Conservation (phyloP, 2,888 invertebrate genomes). For the Chrysomela aeneicollis region DNA sequence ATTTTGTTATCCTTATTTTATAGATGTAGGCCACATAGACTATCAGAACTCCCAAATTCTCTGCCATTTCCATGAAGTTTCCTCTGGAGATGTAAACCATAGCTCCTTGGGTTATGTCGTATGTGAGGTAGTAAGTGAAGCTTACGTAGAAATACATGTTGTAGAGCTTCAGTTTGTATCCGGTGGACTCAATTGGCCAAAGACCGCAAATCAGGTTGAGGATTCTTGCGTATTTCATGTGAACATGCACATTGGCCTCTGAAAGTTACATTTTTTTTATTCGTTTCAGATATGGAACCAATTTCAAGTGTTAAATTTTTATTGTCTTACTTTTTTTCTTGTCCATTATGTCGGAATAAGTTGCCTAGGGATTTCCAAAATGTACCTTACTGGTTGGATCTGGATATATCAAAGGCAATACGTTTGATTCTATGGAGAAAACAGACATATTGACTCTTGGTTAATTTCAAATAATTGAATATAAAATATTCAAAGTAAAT, state of each 20-base stretch:
- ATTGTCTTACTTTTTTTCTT: too few species aligned
- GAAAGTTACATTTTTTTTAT: too few species aligned
- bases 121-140: slow-evolving; percentile 21
- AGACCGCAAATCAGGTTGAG: slow-evolving; percentile 19
- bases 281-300: too few species aligned
- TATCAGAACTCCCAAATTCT: slow-evolving; percentile 20
- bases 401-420: too few species aligned
- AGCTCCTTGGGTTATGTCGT: slow-evolving; percentile 12
- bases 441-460: too few species aligned
- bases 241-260: slow-evolving; percentile 11
- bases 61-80: slow-evolving; percentile 18
- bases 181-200: slow-evolving; percentile 19
- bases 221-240: slow-evolving; percentile 25
- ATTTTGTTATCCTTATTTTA: slow-evolving; percentile 24
- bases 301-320: too few species aligned
- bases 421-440: too few species aligned
- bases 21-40: slow-evolving; percentile 27
- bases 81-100: slow-evolving; percentile 13
- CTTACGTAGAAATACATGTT: slow-evolving; percentile 21
- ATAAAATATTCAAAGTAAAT: too few species aligned
- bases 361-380: too few species aligned
- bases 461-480: too few species aligned
- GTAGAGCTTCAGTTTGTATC: slow-evolving; percentile 18
- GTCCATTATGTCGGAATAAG: too few species aligned
- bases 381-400: too few species aligned